Conservation (phyloP, 92 coral and sea anemone species). For the Hydrozoanthus gracilis region DNA sequence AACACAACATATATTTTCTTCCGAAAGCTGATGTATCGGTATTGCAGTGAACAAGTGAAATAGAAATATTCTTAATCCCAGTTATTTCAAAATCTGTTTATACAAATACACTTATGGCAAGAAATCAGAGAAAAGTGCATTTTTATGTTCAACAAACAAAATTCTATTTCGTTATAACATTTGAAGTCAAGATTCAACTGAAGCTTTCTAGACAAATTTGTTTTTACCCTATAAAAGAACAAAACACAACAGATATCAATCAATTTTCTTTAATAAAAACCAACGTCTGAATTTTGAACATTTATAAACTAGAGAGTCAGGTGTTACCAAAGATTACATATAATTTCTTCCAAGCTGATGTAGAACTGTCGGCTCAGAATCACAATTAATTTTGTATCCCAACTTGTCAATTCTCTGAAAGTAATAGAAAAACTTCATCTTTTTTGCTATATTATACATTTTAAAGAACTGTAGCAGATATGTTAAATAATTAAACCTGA, state of each 20-base stretch:
- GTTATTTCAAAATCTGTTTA: constrained; percentile 31
- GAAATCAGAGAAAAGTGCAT: constrained; percentile 29
- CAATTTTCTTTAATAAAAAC: constrained; percentile 20
- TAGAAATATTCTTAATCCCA: constrained; percentile 34
- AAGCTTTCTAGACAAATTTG: constrained; percentile 26
- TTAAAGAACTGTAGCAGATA: too few relatives aligned
- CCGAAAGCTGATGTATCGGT: constrained; percentile 13
- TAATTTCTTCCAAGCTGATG: too few relatives aligned
- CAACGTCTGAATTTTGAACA: too few relatives aligned
- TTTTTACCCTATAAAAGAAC: constrained; percentile 7
- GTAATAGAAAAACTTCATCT: too few relatives aligned
- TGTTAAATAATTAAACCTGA: too few relatives aligned
- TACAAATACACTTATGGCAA: constrained; percentile 16
- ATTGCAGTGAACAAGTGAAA: constrained; percentile 42
- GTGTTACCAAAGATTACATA: too few relatives aligned
- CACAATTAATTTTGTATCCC: too few relatives aligned
- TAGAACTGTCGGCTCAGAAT: too few relatives aligned
- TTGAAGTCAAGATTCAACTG: constrained; percentile 8
- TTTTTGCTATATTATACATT: too few relatives aligned
- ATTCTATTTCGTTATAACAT: constrained; percentile 16
- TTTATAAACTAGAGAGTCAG: too few relatives aligned
- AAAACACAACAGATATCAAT: constrained; percentile 24
- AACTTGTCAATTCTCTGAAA: too few relatives aligned
- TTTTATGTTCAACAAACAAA: constrained; percentile 23
- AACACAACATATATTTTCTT: constrained; percentile 14